Conservation (phyloP, 2,888 invertebrate genomes). For the Dimorphilus gyrociliatus region DNA sequence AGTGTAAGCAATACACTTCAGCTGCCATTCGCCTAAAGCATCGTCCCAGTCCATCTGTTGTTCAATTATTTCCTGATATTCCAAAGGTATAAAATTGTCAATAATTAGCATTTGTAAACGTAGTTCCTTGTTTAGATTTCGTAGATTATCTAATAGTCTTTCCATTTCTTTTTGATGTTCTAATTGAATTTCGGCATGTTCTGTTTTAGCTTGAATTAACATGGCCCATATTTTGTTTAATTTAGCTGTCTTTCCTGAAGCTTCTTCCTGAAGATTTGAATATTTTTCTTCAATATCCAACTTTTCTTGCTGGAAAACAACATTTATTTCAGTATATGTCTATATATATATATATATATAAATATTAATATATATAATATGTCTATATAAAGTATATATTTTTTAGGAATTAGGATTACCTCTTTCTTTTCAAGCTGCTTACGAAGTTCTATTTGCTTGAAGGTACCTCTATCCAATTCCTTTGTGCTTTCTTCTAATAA, state of each 20-base stretch:
- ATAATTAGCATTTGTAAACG: slow-evolving; percentile 76
- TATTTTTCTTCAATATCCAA: slow-evolving; percentile 87
- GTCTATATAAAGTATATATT: slow-evolving; percentile 1
- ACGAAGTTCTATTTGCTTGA: slow-evolving; percentile 61
- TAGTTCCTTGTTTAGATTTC: slow-evolving; percentile 72
- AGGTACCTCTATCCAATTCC: slow-evolving; percentile 44
- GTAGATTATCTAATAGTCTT: slow-evolving; percentile 75
- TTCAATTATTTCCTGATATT: slow-evolving; percentile 72
- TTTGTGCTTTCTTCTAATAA: slow-evolving; percentile 66
- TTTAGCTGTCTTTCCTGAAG: slow-evolving; percentile 75
- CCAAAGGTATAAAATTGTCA: slow-evolving; percentile 77
- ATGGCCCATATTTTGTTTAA: slow-evolving; percentile 72
- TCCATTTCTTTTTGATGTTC: slow-evolving; percentile 96
- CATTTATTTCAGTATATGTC: no score
- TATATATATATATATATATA: no score
- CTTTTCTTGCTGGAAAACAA: slow-evolving; percentile 59
- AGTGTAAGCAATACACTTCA: slow-evolving; percentile 92
- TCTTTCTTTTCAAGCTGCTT: slow-evolving; percentile 71
- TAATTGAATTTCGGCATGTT: slow-evolving; percentile 48
- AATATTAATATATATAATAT: no score
- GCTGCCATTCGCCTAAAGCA: slow-evolving; percentile 94
- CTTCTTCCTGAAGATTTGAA: slow-evolving; percentile 83
- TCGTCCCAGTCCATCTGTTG: slow-evolving; percentile 87
- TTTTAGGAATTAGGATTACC: slow-evolving; percentile 37
- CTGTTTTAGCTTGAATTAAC: slow-evolving; percentile 51